phyloP scores from a whole-genome alignment of 2,113 vertebrate genomes.

The Indicator indicator region DNA sequence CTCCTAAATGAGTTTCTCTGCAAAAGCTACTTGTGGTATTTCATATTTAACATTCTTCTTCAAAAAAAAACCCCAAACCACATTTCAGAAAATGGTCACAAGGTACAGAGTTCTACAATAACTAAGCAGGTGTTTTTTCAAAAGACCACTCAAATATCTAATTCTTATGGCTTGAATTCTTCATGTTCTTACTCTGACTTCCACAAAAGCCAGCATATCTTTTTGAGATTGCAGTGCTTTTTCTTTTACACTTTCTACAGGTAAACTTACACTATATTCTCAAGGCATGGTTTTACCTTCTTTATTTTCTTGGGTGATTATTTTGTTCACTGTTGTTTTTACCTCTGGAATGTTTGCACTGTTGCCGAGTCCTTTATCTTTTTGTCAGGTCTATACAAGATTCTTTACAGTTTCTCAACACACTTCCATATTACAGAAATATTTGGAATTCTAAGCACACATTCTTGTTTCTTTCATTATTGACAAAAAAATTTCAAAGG shows the following conservation, averaged over 20 bases:
- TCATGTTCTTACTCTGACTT: neutral
- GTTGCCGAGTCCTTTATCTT: neutral
- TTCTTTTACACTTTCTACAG: neutral
- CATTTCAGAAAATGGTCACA: neutral
- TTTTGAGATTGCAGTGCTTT: neutral
- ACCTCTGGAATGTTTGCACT: neutral
- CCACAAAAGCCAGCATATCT: neutral
- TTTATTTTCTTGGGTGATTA: neutral
- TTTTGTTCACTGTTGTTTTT: neutral
- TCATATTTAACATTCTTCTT: neutral
- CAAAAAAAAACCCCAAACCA: no score
- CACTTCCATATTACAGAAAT: neutral
- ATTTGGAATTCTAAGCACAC: neutral
- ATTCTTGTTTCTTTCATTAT: neutral
- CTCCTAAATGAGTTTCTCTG: neutral
- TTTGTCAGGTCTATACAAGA: neutral
- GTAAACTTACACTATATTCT: neutral
- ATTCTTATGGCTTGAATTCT: neutral
- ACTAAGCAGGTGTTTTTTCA: neutral
- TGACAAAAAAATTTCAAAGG: neutral
- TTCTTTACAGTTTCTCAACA: neutral
- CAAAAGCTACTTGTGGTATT: neutral
- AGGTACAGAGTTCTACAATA: neutral
- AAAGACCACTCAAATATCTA: neutral
- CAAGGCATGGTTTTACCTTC: neutral